These are phyloP conservation scores for Psittacara wagleri DNA, from an alignment of 2,113 vertebrate species.

Conservation along the genomic window DNA sequence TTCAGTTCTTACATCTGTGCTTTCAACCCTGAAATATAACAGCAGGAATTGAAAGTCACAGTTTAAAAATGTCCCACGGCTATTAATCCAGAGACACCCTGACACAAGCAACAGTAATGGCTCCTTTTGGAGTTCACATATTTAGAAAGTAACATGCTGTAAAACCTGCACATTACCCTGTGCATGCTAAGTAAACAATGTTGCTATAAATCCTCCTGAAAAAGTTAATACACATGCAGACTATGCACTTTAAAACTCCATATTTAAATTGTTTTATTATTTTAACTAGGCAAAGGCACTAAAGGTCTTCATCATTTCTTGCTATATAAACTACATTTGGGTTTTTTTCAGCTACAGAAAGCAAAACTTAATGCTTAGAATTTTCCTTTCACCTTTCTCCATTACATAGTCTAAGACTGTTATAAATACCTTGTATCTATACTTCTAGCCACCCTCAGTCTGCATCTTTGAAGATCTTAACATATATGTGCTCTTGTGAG, in stretches of 20 bases:
- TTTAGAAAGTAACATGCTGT: background rate
- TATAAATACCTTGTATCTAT: background rate
- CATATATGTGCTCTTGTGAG: background rate
- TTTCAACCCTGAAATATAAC: background rate
- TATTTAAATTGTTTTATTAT: background rate
- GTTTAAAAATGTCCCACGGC: background rate
- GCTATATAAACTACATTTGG: background rate
- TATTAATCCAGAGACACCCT: background rate
- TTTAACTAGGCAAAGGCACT: slow-evolving; percentile 17
- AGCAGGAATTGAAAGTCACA: background rate
- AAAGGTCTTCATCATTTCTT: background rate
- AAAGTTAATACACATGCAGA: background rate
- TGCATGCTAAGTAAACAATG: background rate
- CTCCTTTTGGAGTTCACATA: background rate
- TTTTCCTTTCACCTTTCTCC: background rate
- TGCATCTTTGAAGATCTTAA: slow-evolving; percentile 48
- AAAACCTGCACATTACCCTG: background rate
- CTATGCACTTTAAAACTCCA: background rate
- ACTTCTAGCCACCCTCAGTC: background rate
- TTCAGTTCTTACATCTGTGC: background rate
- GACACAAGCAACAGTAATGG: background rate
- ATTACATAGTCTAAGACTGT: background rate
- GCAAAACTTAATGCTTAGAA: background rate
- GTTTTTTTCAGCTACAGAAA: background rate
- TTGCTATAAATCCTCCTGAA: background rate